A percentile compares a stretch with the other conserved stretches of the same genome.
phyloP scores from a whole-genome alignment of 2,888 invertebrate species.

The Leistus spinibarbis region DNA sequence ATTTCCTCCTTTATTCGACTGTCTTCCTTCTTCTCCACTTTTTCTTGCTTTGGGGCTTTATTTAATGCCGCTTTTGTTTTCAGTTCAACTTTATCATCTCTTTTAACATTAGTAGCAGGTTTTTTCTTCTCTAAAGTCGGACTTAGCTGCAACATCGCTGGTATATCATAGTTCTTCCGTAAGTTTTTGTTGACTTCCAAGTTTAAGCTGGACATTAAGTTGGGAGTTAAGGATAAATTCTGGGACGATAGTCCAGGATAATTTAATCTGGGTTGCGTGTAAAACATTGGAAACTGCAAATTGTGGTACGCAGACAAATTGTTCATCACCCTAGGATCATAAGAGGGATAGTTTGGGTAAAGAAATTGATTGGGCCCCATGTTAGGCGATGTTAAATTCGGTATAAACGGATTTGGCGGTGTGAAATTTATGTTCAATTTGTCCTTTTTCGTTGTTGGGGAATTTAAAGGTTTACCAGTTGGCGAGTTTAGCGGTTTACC shows the following conservation, averaged over 20 bases:
- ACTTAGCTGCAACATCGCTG: conserved; percentile 19
- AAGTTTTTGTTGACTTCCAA: conserved; percentile 32
- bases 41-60: background rate
- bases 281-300: conserved; percentile 17
- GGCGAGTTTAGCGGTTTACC: conserved; percentile 20
- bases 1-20: background rate
- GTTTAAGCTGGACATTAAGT: conserved; percentile 32
- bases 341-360: conserved; percentile 53
- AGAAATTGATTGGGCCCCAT: conserved; percentile 55
- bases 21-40: background rate
- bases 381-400: conserved; percentile 54
- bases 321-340: conserved; percentile 55
- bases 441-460: conserved; percentile 43
- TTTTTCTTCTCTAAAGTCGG: conserved; percentile 26
- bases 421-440: conserved; percentile 54
- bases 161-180: conserved; percentile 22
- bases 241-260: conserved; percentile 23
- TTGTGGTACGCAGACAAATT: conserved; percentile 49
- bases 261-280: conserved; percentile 24
- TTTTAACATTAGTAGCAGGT: conserved; percentile 20
- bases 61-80: background rate
- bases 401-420: conserved; percentile 57
- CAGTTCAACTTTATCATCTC: background rate
- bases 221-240: conserved; percentile 15
- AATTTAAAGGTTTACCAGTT: conserved; percentile 12